These are phyloP conservation scores for Apogon talboti DNA, from an alignment of 2,797 vertebrate species.

Conservation along the genomic window DNA sequence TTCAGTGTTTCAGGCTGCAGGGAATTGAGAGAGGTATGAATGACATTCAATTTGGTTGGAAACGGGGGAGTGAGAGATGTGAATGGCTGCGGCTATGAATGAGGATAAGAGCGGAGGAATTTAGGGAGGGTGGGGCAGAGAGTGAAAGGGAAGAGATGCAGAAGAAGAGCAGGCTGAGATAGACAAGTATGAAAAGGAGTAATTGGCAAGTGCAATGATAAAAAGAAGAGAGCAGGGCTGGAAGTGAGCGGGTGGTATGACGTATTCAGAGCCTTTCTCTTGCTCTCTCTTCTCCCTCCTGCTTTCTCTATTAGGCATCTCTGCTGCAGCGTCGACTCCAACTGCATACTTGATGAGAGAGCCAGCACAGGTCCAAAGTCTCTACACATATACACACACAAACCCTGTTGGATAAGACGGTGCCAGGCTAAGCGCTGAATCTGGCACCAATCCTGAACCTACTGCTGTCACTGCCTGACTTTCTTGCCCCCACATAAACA, in stretches of 20 bases:
- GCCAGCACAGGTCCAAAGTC: conserved; percentile 54
- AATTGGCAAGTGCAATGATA: conserved; percentile 67
- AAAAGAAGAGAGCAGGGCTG: conserved; percentile 59
- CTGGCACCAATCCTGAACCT: conserved; percentile 59
- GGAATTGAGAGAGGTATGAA: conserved; percentile 53
- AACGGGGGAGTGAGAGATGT: conserved; percentile 42
- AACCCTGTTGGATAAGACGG: conserved; percentile 42
- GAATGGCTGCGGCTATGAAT: conserved; percentile 57
- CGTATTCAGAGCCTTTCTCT: conserved; percentile 56
- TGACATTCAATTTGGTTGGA: conserved; percentile 63
- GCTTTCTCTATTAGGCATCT: conserved; percentile 65
- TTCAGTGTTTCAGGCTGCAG: conserved; percentile 33
- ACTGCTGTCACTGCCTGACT: conserved; percentile 28
- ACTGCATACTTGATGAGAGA: conserved; percentile 76
- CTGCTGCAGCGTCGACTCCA: conserved; percentile 74
- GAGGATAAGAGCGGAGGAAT: conserved; percentile 53
- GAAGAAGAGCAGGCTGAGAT: conserved; percentile 59
- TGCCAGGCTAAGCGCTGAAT: conserved; percentile 55
- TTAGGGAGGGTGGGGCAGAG: conserved; percentile 43
- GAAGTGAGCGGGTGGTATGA: conserved; percentile 64
- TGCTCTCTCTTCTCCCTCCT: conserved; percentile 38
- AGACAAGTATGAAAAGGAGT: conserved; percentile 68
- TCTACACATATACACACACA: conserved; percentile 37
- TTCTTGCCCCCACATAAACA: conserved; percentile 1
- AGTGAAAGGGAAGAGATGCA: conserved; percentile 57